These are phyloP conservation scores for Lycopodina hypogea DNA, from an alignment of 37 sponge, comb jelly and placozoan genomes.

Conservation along the genomic window DNA sequence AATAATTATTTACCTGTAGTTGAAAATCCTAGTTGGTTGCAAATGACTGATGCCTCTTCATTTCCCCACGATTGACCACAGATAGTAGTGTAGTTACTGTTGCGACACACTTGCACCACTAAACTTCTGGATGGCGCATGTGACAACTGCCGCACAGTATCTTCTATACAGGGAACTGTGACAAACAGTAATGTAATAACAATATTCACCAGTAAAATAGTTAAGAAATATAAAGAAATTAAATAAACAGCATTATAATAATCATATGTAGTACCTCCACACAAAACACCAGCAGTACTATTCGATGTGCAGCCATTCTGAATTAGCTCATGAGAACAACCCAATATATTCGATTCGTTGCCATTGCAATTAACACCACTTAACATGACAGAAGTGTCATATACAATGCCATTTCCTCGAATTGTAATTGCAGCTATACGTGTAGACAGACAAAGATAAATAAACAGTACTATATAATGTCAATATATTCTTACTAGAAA, in stretches of 20 bases:
- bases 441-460: neutral
- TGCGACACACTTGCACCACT: conserved; percentile 10
- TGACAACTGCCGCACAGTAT: neutral
- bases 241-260: too few species aligned
- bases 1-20: neutral
- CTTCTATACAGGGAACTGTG: neutral
- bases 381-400: neutral
- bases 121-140: neutral
- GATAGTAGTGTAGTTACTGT: conserved; percentile 1
- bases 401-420: neutral
- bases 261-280: conserved; percentile 7
- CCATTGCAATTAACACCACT: neutral
- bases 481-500: neutral
- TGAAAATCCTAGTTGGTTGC: conserved; percentile 33
- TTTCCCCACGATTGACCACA: conserved; percentile 20
- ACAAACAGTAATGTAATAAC: neutral
- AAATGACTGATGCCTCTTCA: conserved; percentile 22
- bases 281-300: neutral
- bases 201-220: too few species aligned
- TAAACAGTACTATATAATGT: neutral
- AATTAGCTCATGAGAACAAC: neutral
- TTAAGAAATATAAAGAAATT: neutral
- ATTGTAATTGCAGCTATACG: neutral
- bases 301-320: neutral
- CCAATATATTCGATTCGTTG: neutral